Evolutionary conservation across 1,140 invertebrate genomes (phyloP).

Genomic region (Neodiprion lecontei): DNA sequence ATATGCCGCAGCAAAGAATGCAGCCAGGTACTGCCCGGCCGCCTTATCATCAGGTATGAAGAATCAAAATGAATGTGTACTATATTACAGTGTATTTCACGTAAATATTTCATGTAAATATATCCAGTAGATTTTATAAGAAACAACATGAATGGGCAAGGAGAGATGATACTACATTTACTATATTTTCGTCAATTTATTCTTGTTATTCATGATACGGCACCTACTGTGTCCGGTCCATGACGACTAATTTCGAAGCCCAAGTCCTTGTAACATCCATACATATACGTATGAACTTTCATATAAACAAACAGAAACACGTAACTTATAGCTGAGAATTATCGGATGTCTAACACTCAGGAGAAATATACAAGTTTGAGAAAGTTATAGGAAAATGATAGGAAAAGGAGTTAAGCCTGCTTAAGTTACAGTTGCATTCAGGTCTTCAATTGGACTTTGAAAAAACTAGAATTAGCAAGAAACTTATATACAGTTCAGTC

Average conservation of each 20-base stretch:
- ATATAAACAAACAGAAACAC: neutral
- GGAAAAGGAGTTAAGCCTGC: too few species aligned
- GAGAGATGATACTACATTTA: too few species aligned
- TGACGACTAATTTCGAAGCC: too few species aligned
- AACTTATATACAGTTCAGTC: slow-evolving; percentile 15
- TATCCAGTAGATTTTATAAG: slow-evolving; percentile 6
- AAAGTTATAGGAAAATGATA: too few species aligned
- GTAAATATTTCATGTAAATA: neutral
- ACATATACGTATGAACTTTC: neutral
- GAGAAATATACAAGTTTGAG: neutral
- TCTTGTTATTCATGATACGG: slow-evolving; percentile 11
- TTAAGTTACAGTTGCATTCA: neutral
- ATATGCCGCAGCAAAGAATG: slow-evolving; percentile 60
- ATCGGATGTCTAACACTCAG: neutral
- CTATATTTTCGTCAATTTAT: neutral
- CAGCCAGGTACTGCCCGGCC: slow-evolving; percentile 54
- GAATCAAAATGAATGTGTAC: neutral
- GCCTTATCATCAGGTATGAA: slow-evolving; percentile 59
- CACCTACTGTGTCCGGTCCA: neutral
- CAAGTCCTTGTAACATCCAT: too few species aligned
- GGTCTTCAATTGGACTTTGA: too few species aligned
- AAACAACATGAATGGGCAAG: neutral
- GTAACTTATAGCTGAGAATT: neutral
- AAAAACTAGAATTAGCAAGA: too few species aligned
- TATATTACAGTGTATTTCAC: too few species aligned